Evolutionary conservation across 1,140 invertebrate genomes (phyloP), one percentile per base, ranked within the genome.

Genomic region (Calliopsis andreniformis): DNA sequence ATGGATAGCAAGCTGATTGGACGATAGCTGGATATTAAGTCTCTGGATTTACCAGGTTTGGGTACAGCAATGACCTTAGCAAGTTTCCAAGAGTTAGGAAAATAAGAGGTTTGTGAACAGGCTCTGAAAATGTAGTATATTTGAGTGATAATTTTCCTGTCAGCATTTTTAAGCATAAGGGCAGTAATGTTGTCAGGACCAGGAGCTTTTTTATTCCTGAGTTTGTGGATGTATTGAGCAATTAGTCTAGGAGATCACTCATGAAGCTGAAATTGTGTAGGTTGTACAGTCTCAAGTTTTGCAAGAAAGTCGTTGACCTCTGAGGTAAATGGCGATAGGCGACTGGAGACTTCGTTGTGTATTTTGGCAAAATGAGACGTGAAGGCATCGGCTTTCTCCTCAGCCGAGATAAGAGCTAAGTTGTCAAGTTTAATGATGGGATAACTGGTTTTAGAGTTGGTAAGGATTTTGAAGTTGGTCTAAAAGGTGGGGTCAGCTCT

Each of bases 1-100:
- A 75, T 78, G 18, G 66, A 75, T 10, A 91, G 73, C 1, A 91
- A 66, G 45, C 88, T 89, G 30, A 92, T 91, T 1, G 89, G 89
- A 55, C 89, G 76, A 63, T 90, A 91, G 30, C 81, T 89, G 4
- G 53, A 70, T 0, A 87, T 84, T 5, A 78, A 35, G 0, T 67
- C 55, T 62, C 63, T 55, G 8, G 67, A 42, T 80, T 91, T 91
- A 4, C 82, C 76, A 42, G 78, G 70, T 79, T 92, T 92, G 5
- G 64, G 77, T 4, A 91, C 85, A 1, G 86, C 78, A 4, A 86
- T 78, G 6, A 89, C 62, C 53, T 79, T 86, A 8, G 80, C 82
- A n/a, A 71, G 35, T 84, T 91, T 91, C 87, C 87, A 90, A 3
- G 63, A 10, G 4, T 6, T 0, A 0, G 88, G 87, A 59, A 86